Evolutionary conservation across 2,797 vertebrate species (phyloP).

Genomic region (Acestrorhynchus altus): DNA sequence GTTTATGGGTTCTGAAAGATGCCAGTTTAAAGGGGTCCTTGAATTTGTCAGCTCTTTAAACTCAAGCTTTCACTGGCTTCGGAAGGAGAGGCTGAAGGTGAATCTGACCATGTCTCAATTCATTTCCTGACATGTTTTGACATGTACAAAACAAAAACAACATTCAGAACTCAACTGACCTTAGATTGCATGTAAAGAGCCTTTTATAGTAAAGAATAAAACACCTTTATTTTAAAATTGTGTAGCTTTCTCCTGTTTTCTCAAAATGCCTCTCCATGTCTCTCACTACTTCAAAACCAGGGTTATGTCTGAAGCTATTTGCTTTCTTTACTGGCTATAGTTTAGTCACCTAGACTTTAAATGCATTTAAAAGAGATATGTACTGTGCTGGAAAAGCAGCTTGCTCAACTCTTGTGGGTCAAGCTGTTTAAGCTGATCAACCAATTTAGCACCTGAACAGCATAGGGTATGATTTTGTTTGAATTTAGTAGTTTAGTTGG

Average conservation of each 20-base stretch:
- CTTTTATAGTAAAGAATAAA: slow-evolving; percentile 2
- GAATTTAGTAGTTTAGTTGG: too few relatives aligned
- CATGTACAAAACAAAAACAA: neutral
- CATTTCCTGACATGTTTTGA: neutral
- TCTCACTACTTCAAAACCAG: neutral
- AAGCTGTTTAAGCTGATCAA: too few relatives aligned
- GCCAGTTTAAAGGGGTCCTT: neutral
- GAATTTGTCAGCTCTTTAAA: slow-evolving; percentile 27
- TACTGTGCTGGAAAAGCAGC: too few relatives aligned
- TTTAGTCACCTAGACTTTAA: too few relatives aligned
- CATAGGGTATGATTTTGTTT: too few relatives aligned
- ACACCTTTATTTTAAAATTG: too few relatives aligned
- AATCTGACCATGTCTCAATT: neutral
- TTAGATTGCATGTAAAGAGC: neutral
- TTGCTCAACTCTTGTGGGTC: too few relatives aligned
- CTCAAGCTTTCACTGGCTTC: neutral
- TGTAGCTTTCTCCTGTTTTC: neutral
- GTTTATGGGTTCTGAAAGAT: slow-evolving; percentile 9
- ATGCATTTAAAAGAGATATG: too few relatives aligned
- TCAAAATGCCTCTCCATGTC: neutral
- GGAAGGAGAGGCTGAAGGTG: slow-evolving; percentile 12
- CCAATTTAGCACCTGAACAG: too few relatives aligned
- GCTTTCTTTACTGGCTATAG: neutral
- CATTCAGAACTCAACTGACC: slow-evolving; percentile 4
- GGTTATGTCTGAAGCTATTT: neutral